Evolutionary conservation across 2,113 vertebrate species (phyloP), one percentile per base, ranked within the genome.

Genomic region (Ceuthmochares aereus): DNA sequence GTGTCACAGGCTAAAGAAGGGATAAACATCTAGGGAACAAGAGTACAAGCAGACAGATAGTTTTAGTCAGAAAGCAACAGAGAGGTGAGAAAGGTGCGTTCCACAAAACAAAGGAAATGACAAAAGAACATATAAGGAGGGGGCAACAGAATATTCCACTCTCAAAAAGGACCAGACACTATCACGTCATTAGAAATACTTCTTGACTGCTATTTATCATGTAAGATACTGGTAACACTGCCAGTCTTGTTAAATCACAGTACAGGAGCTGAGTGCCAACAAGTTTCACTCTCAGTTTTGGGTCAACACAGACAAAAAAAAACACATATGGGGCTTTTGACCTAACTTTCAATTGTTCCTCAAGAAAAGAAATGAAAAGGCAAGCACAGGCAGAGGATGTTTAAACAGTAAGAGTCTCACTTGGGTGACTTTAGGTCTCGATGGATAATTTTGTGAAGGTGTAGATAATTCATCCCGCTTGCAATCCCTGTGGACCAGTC

Each of bases 391-490:
- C 26, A 14, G 27, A 21, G 14, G 8, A 12, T 26, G 25, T 32
- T 87, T 43, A 37, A 70, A 40, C 14, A 93, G 32, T 19, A 26
- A 51, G n/a, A 45, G 69, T 97, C 99, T 98, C 95, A 99, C 99
- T 99, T 99, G 76, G 99, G 99, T 87, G 99, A 99, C 96, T 99
- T 99, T 95, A 99, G 99, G 97, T 99, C 99, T 95, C 99, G 98
- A 97, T 99, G 99, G 97, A 99, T 99, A 98, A 99, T 99, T 97
- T 99, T 99, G 98, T 99, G 99, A 47, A 99, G 98, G 95, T 99
- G 99, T 68, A 99, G 98, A 96, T 99, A 99, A 97, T 99, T 99
- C 99, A 99, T 99, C 89, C 99, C 99, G 14, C 99, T 99, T 56
- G 99, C 99, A 30, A 99, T 99, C 74, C 99, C 99, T 0, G 99